Base-by-base conservation (phyloP, 2,888 invertebrate species). In the Monoplex corrugatus region DNA sequence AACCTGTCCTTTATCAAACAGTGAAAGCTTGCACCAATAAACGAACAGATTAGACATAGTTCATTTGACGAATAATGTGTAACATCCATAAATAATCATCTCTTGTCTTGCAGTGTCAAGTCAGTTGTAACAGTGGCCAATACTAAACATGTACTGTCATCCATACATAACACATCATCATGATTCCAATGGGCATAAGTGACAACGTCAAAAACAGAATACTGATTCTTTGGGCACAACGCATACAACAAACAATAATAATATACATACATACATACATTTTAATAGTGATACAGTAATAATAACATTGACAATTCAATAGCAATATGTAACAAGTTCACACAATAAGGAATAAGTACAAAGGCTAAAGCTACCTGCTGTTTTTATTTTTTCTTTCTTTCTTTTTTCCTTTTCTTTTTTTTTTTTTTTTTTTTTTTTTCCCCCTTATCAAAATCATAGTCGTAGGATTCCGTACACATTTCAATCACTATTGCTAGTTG, bases 201-300 rank as follows among this genome's bases (percentile, higher is more conserved):
- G 72, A 78, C n/a, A 19, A 78, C 2, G 78, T 38, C 78, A 78
- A 78, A 78, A 78, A 38, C 32, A 78, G 78, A 78, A 78, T 78
- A 78, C 78, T 78, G 78, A 78, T 78, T 78, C 40, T 78, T 78
- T 38, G 78, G 78, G 78, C 40, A 38, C 40, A 78, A 78, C 38
- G 78, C 78, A 78, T 35, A 68, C n/a, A n/a, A n/a, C n/a, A 57
- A n/a, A n/a, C n/a, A n/a, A n/a, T n/a, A n/a, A n/a, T n/a, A n/a
- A n/a, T n/a, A n/a, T n/a, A n/a, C n/a, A n/a, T n/a, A 57, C 57
- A 57, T 57, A 23, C 28, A 57, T 57, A 57, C 57, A 57, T 57
- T 16, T 57, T 28, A 57, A 57, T 57, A 57, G 28, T 57, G n/a
- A n/a, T n/a, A n/a, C 38, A 78, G 38, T 35, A 19, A 38, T 16